phyloP scores from a whole-genome alignment of 1,140 invertebrate species.

The Calliopsis andreniformis region DNA sequence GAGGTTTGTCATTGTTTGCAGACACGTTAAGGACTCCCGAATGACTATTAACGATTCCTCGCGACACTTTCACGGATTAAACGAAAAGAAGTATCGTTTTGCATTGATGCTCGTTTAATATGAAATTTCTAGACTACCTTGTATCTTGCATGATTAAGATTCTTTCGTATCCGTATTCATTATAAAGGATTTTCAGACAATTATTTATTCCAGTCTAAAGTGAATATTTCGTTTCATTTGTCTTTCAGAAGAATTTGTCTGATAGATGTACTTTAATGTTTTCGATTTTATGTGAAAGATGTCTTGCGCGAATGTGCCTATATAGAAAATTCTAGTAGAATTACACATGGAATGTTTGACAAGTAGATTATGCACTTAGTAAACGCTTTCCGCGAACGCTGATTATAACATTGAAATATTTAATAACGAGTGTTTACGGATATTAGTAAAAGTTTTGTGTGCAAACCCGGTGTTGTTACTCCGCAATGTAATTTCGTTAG shows the following conservation, averaged over 20 bases:
- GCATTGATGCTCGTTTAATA: constrained; percentile 1
- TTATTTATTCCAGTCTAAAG: neutral
- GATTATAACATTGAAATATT: constrained; percentile 1
- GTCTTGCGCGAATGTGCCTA: constrained; percentile 11
- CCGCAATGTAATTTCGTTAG: constrained; percentile 55
- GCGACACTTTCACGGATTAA: constrained; percentile 13
- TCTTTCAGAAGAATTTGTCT: neutral
- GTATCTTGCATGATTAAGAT: constrained; percentile 27
- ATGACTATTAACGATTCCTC: constrained; percentile 26
- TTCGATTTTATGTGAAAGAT: neutral
- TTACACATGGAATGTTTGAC: constrained; percentile 20
- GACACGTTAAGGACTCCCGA: constrained; percentile 36
- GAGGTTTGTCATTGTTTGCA: constrained; percentile 79
- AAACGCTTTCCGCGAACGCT: constrained; percentile 6
- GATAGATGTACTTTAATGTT: neutral
- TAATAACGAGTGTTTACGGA: constrained; percentile 23
- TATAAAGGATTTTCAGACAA: neutral
- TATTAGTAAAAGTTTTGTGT: constrained; percentile 47
- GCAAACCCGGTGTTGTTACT: constrained; percentile 30
- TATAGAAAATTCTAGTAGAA: constrained; percentile 19
- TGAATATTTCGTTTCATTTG: neutral
- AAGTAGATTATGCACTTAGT: constrained; percentile 41
- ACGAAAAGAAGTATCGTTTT: neutral
- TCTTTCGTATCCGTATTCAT: neutral
- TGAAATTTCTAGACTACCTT: neutral